phyloP scores from a whole-genome alignment of 1,140 invertebrate genomes.

The Notospermus geniculatus region DNA sequence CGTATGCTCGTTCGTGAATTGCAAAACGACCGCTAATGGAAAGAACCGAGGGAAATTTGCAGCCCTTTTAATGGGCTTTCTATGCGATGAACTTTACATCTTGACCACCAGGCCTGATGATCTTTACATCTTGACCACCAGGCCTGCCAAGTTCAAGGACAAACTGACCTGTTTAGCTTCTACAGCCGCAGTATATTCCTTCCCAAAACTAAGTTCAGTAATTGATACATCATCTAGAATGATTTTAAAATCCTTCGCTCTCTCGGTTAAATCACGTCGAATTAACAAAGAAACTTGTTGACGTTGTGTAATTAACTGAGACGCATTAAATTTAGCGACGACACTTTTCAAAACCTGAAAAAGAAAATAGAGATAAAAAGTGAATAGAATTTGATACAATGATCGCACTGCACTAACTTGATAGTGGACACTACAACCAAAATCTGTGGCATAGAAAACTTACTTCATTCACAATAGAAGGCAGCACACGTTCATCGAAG shows the following conservation, averaged over 20 bases:
- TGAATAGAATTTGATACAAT: conserved; percentile 67
- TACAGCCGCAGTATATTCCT: conserved; percentile 99
- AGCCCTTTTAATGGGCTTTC: too few species aligned
- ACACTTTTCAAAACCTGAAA: conserved; percentile 84
- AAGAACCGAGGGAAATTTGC: too few species aligned
- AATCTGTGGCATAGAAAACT: neutral
- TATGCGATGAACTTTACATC: too few species aligned
- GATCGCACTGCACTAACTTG: neutral
- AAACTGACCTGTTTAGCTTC: conserved; percentile 91
- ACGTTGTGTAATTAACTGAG: conserved; percentile 97
- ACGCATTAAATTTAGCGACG: conserved; percentile 99
- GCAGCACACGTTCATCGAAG: conserved; percentile 71
- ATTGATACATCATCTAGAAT: conserved; percentile 99
- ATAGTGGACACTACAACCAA: neutral
- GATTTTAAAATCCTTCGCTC: conserved; percentile 98
- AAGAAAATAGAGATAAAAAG: conserved; percentile 74
- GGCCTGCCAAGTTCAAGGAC: too few species aligned
- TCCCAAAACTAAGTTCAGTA: conserved; percentile 97
- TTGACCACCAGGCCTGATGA: too few species aligned
- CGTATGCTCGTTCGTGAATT: too few species aligned
- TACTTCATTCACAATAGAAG: conserved; percentile 99
- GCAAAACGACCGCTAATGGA: too few species aligned
- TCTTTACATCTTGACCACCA: too few species aligned
- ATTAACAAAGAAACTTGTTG: conserved; percentile 92
- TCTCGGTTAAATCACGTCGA: conserved; percentile 87